A percentile compares a stretch with the other conserved stretches of the same genome.
These are phyloP conservation scores for Petrolisthes manimaculis DNA, from an alignment of 2,888 invertebrate genomes.

Conservation along the genomic window DNA sequence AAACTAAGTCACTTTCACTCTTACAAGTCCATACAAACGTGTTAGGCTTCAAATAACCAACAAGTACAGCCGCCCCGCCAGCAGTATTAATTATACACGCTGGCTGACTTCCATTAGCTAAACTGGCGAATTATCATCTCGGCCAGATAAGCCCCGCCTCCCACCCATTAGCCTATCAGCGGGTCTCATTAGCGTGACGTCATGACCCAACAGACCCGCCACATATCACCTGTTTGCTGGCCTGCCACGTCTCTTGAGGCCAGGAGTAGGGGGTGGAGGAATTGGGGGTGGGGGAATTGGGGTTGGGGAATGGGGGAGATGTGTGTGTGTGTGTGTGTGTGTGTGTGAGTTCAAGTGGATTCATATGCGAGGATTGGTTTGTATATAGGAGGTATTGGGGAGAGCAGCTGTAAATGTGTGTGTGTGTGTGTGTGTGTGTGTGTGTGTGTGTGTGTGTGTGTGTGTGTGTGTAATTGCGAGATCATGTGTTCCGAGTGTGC, in stretches of 20 bases:
- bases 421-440: background rate
- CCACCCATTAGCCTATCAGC: slow-evolving; percentile 63
- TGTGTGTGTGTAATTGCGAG: too few relatives aligned
- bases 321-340: slow-evolving; percentile 4
- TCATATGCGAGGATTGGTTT: too few relatives aligned
- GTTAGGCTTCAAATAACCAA: too few relatives aligned
- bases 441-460: background rate
- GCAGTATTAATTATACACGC: slow-evolving; percentile 49
- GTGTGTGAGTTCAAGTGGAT: background rate
- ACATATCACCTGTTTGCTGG: slow-evolving; percentile 52
- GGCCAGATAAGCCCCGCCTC: slow-evolving; percentile 55
- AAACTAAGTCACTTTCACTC: too few relatives aligned
- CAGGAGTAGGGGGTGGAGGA: background rate
- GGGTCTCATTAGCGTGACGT: slow-evolving; percentile 64
- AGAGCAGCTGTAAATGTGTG: background rate
- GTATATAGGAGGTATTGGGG: too few relatives aligned
- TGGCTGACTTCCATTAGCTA: slow-evolving; percentile 52
- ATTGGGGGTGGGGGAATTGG: background rate
- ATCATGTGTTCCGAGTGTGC: too few relatives aligned
- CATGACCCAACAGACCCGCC: slow-evolving; percentile 47
- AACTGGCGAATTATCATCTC: slow-evolving; percentile 57
- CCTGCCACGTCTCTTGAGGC: slow-evolving; percentile 43
- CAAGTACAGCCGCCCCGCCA: too few relatives aligned
- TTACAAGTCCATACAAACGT: too few relatives aligned
- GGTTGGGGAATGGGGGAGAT: background rate